A percentile compares a stretch with the other conserved stretches of the same genome.
These are phyloP conservation scores for Linepithema humile DNA, from an alignment of 1,140 invertebrate genomes.

Conservation along the genomic window DNA sequence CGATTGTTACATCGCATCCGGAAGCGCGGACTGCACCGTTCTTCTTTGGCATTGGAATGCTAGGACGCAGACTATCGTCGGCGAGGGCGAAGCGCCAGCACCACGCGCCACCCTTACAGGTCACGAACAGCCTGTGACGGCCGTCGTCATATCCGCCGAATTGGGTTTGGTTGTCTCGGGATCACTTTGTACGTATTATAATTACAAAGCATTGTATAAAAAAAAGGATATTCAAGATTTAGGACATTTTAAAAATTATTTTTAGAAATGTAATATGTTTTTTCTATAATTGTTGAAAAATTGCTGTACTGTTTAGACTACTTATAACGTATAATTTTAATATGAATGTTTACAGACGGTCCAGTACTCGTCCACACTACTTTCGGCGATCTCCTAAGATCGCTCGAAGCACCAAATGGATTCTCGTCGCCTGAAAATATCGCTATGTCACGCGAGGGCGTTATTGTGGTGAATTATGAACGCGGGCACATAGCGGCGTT, in stretches of 20 bases:
- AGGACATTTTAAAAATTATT: background rate
- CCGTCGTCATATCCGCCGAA: conserved; percentile 98
- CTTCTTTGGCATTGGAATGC: conserved; percentile 99
- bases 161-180: conserved; percentile 98
- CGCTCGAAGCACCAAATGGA: conserved; percentile 91
- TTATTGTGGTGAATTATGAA: conserved; percentile 97
- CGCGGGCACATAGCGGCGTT: conserved; percentile 96
- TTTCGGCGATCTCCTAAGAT: conserved; percentile 98
- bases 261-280: background rate
- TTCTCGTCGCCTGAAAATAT: conserved; percentile 96
- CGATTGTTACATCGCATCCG: conserved; percentile 99
- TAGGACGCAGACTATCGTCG: conserved; percentile 97
- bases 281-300: no score
- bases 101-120: conserved; percentile 98
- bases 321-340: background rate
- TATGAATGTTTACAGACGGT: conserved; percentile 88
- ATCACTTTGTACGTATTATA: conserved; percentile 89
- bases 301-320: background rate
- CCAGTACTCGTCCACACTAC: conserved; percentile 98
- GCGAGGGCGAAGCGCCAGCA: conserved; percentile 97
- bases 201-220: background rate
- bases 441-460: conserved; percentile 97
- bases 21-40: conserved; percentile 98
- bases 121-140: conserved; percentile 97
- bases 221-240: background rate